A percentile compares a stretch with the other conserved stretches of the same genome.
Conservation (phyloP, 2,888 invertebrate genomes). For the Sphaerophoria taeniata region DNA sequence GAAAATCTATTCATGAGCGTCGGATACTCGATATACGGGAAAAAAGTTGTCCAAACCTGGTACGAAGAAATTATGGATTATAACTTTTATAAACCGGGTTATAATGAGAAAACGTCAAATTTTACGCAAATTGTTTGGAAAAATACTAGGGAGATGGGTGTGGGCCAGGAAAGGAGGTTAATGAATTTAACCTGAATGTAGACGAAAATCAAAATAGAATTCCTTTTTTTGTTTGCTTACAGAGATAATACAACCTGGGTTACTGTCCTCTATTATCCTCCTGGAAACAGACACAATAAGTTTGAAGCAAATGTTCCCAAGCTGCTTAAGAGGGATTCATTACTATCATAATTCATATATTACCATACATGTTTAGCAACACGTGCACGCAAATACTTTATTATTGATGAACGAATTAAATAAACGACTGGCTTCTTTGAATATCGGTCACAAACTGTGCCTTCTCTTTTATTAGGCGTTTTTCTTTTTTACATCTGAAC, state of each 20-base stretch:
- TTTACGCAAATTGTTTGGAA: constrained; percentile 95
- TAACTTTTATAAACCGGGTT: constrained; percentile 86
- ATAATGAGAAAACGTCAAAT: constrained; percentile 89
- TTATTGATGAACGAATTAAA: no score
- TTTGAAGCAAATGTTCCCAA: constrained; percentile 88
- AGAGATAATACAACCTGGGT: constrained; percentile 87
- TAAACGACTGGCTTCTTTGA: no score
- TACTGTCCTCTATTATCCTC: constrained; percentile 95
- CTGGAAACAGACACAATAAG: constrained; percentile 92
- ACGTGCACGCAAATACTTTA: no score
- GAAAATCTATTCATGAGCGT: constrained; percentile 92
- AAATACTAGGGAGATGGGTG: constrained; percentile 88
- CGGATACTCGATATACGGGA: constrained; percentile 87
- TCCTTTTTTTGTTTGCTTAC: constrained; percentile 12
- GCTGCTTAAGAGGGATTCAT: no score
- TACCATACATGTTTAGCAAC: no score
- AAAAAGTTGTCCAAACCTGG: constrained; percentile 91
- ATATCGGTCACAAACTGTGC: no score
- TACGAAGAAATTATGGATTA: constrained; percentile 89
- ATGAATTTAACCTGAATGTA: background rate
- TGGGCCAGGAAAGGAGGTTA: constrained; percentile 85
- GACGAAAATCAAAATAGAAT: background rate
- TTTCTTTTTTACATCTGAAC: no score
- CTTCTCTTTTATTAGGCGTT: no score
- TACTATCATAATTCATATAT: no score